Evolutionary conservation across 30 jellyfish, hydroid and myxozoan genomes (phyloP).

Genomic region (Chrysaora quinquecirrha): DNA sequence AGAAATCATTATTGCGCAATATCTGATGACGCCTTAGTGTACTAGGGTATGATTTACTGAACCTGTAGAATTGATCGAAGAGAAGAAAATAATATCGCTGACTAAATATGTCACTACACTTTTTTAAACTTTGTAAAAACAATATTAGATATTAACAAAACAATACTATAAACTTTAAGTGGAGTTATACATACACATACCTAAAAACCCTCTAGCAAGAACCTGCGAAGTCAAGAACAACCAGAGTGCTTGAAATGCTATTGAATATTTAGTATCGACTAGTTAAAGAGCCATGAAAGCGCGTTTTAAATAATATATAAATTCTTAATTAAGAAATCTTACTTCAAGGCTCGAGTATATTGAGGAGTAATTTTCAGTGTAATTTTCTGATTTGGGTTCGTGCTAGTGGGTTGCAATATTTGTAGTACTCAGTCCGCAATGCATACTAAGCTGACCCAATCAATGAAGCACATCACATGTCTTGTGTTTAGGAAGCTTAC

Average conservation of each 20-base stretch:
- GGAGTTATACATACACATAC: too few species aligned
- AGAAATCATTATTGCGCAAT: constrained; percentile 16
- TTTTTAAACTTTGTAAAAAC: constrained; percentile 14
- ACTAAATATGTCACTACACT: constrained; percentile 15
- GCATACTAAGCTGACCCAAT: constrained; percentile 19
- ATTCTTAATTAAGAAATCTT: too few species aligned
- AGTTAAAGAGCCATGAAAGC: too few species aligned
- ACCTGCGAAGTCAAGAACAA: background rate
- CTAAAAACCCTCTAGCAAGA: background rate
- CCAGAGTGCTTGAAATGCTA: too few species aligned
- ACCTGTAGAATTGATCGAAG: constrained; percentile 18
- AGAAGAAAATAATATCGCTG: constrained; percentile 19
- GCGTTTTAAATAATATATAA: too few species aligned
- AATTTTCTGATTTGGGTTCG: constrained; percentile 17
- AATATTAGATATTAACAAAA: constrained; percentile 7
- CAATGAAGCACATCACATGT: constrained; percentile 22
- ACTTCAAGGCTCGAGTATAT: too few species aligned
- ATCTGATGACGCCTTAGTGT: constrained; percentile 19
- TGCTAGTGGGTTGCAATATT: constrained; percentile 22
- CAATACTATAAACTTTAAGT: too few species aligned
- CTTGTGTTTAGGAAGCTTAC: constrained; percentile 18
- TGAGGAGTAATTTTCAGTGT: constrained; percentile 20
- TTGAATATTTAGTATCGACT: too few species aligned
- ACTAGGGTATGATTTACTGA: constrained; percentile 17
- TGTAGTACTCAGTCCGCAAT: constrained; percentile 17